Evolutionary conservation across 2,113 vertebrate species (phyloP).

Genomic region (Crotalus helleri): DNA sequence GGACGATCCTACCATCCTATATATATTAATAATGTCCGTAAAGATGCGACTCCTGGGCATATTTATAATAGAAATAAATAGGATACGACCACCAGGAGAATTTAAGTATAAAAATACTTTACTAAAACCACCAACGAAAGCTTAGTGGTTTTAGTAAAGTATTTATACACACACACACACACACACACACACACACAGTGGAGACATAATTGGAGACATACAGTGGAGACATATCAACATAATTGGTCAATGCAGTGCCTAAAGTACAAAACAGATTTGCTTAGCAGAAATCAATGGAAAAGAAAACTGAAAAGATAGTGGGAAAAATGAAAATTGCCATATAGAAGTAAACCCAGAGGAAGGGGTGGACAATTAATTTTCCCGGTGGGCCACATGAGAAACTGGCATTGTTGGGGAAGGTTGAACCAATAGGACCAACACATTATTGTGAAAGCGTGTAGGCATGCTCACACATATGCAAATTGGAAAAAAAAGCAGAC

Average conservation of each 20-base stretch:
- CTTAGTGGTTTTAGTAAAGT: too few species aligned
- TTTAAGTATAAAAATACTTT: too few species aligned
- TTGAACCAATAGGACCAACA: neutral
- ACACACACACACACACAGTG: too few species aligned
- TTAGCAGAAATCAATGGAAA: constrained; percentile 36
- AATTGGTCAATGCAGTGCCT: neutral
- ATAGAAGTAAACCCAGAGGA: neutral
- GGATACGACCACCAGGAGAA: too few species aligned
- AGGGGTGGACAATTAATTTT: neutral
- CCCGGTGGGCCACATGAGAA: neutral
- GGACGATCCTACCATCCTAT: too few species aligned
- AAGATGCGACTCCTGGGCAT: too few species aligned
- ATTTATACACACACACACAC: too few species aligned
- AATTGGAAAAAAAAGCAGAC: neutral
- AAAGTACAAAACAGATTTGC: neutral
- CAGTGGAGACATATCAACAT: too few species aligned
- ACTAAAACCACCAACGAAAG: too few species aligned
- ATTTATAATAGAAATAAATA: too few species aligned
- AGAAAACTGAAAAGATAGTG: neutral
- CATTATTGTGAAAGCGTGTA: neutral
- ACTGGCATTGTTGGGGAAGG: neutral
- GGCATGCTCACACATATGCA: neutral
- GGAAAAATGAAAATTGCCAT: neutral
- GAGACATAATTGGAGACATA: too few species aligned
- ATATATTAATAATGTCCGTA: too few species aligned